Conservation (phyloP, 2,797 vertebrate species). For the Lutjanus campechanus region DNA sequence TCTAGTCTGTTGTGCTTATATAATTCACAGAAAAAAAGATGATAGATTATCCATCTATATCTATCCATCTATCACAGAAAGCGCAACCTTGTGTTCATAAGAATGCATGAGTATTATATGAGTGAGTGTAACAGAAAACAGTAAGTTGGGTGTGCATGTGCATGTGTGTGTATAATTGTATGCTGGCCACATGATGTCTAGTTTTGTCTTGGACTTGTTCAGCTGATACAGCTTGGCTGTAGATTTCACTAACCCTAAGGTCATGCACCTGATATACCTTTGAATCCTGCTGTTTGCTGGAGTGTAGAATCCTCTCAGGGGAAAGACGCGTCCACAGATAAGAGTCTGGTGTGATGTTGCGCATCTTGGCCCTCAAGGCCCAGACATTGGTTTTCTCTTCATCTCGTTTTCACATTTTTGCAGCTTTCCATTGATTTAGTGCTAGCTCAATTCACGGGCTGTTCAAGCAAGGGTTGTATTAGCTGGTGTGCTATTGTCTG, state of each 20-base stretch:
- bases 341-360: conserved; percentile 83
- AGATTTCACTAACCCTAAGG: conserved; percentile 81
- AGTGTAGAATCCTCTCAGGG: conserved; percentile 82
- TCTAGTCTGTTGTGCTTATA: neutral
- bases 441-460: conserved; percentile 48
- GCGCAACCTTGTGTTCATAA: conserved; percentile 10
- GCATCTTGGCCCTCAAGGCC: conserved; percentile 81
- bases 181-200: conserved; percentile 44
- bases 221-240: conserved; percentile 69
- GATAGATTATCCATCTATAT: neutral
- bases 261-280: conserved; percentile 87
- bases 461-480: conserved; percentile 47
- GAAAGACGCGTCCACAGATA: conserved; percentile 81
- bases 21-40: too few relatives aligned
- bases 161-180: conserved; percentile 33
- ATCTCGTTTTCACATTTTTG: conserved; percentile 71
- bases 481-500: conserved; percentile 44
- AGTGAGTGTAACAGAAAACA: conserved; percentile 13
- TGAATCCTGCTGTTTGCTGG: conserved; percentile 82
- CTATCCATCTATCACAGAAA: neutral
- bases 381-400: conserved; percentile 77
- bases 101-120: conserved; percentile 5
- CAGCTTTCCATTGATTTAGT: conserved; percentile 72
- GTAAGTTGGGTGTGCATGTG: neutral
- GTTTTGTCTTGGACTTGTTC: conserved; percentile 57